Conservation (phyloP, 2,797 vertebrate genomes). For the Onychomys torridus region DNA sequence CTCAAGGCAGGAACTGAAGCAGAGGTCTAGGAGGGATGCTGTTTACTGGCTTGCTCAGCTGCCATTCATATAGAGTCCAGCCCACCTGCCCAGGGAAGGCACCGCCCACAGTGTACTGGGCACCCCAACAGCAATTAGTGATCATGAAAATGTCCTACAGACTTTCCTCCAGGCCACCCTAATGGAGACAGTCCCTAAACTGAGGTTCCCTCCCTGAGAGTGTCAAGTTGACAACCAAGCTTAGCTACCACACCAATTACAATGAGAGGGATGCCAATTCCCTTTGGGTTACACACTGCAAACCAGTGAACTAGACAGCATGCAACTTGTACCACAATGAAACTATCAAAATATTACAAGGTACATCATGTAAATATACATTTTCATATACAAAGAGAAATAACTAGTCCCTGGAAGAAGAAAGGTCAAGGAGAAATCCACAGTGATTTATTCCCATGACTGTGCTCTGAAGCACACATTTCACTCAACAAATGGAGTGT, state of each 20-base stretch:
- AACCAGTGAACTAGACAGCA: not conserved
- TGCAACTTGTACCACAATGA: constrained; percentile 8
- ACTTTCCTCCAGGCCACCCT: not conserved
- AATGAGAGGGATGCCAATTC: not conserved
- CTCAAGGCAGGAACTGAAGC: too few species aligned
- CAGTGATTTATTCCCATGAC: not conserved
- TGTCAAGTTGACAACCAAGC: not conserved
- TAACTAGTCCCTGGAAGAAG: not conserved
- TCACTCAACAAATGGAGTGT: not conserved
- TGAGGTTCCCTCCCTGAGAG: not conserved
- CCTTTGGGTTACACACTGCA: not conserved
- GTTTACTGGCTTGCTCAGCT: too few species aligned
- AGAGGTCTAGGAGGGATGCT: too few species aligned
- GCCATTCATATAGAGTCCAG: too few species aligned
- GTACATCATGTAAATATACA: not conserved
- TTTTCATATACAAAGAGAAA: too few species aligned
- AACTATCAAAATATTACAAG: not conserved
- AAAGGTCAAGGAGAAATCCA: not conserved
- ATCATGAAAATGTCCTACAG: not conserved
- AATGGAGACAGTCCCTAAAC: not conserved
- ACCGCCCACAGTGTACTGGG: not conserved
- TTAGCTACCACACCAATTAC: too few species aligned
- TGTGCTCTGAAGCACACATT: not conserved
- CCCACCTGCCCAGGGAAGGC: not conserved
- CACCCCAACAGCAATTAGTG: not conserved